phyloP scores from a whole-genome alignment of 1,140 invertebrate species.

The Temnothorax longispinosus region DNA sequence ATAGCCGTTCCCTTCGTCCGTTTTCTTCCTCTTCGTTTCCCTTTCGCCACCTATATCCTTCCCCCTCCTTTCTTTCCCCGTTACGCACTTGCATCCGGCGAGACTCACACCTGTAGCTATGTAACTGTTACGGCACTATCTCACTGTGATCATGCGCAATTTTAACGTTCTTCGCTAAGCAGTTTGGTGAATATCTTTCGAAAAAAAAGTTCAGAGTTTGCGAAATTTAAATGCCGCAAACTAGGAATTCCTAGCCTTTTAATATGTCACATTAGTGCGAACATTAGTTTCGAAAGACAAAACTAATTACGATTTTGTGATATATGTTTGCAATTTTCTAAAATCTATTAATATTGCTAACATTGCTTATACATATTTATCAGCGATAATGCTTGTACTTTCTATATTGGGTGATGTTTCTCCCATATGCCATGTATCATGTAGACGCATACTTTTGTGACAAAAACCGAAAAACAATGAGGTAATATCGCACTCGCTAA shows the following conservation, averaged over 20 bases:
- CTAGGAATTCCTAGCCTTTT: not conserved
- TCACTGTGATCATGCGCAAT: not conserved
- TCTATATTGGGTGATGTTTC: not conserved
- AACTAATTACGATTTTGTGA: not conserved
- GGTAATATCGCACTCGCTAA: conserved; percentile 28
- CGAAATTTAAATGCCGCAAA: not conserved
- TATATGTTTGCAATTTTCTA: not conserved
- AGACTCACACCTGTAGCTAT: conserved; percentile 49
- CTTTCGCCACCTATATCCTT: conserved; percentile 46
- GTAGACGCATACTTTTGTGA: not conserved
- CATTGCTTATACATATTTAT: not conserved
- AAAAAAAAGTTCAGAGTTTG: not conserved
- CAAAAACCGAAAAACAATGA: conserved; percentile 20
- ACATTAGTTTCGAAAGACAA: not conserved
- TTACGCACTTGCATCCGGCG: conserved; percentile 48
- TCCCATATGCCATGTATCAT: not conserved
- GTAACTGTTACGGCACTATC: conserved; percentile 41
- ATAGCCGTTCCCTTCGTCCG: conserved; percentile 29
- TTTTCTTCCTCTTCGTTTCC: conserved; percentile 46
- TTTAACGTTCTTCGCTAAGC: not conserved
- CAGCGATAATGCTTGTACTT: not conserved
- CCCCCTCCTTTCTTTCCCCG: not conserved
- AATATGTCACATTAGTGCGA: not conserved
- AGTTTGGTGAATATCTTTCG: not conserved
- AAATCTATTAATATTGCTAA: not conserved